A percentile compares a stretch with the other conserved stretches of the same genome.
These are phyloP conservation scores for Ceramica pisi DNA, from an alignment of 2,888 invertebrate species.

Conservation along the genomic window DNA sequence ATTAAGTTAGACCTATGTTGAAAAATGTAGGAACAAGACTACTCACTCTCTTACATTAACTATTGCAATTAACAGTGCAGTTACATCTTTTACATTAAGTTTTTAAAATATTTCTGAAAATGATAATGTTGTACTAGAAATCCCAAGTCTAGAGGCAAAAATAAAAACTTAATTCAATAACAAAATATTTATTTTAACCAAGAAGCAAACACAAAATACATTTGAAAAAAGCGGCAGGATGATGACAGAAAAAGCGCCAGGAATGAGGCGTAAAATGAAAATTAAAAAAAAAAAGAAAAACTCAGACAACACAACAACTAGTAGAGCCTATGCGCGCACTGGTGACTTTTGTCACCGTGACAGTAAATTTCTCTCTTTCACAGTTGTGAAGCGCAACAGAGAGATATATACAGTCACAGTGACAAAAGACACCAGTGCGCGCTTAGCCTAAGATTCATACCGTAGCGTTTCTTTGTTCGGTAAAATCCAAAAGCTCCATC, in stretches of 20 bases:
- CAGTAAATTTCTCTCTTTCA: too few species aligned
- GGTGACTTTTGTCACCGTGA: too few species aligned
- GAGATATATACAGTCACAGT: too few species aligned
- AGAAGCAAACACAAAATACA: neutral
- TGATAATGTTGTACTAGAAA: neutral
- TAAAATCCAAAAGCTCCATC: too few species aligned
- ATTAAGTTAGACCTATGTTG: neutral
- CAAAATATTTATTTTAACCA: neutral
- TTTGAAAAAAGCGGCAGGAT: neutral
- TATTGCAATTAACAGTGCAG: neutral
- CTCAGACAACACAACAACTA: neutral
- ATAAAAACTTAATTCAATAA: neutral
- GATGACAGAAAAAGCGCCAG: neutral
- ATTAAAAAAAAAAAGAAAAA: too few species aligned
- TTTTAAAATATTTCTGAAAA: neutral
- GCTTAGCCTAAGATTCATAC: neutral
- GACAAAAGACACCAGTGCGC: too few species aligned
- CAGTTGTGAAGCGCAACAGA: too few species aligned
- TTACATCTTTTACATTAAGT: neutral
- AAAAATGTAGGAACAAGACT: neutral
- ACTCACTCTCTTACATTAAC: neutral
- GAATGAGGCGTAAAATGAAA: neutral
- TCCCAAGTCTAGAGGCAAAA: neutral
- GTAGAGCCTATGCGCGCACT: too few species aligned
- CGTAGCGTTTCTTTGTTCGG: too few species aligned